Percentiles rank a stretch among this genome's conserved stretches.
These are phyloP conservation scores for Rhodeus uyekii DNA, from an alignment of 2,797 vertebrate species.

Conservation along the genomic window DNA sequence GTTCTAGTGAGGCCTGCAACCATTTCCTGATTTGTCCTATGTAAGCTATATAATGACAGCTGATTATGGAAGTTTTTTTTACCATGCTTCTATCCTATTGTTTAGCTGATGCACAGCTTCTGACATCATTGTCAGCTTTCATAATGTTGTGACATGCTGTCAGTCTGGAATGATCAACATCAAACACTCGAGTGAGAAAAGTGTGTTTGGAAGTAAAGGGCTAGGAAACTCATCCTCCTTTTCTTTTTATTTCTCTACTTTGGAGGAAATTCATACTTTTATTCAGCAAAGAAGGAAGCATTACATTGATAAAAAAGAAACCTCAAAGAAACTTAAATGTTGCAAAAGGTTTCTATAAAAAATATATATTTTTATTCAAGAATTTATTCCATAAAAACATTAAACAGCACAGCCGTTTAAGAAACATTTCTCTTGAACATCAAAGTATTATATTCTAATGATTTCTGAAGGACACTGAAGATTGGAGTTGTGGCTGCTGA, in stretches of 20 bases:
- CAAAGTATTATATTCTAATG: background rate
- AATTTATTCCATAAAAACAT: background rate
- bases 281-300: background rate
- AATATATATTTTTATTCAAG: background rate
- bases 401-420: background rate
- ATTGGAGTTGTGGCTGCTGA: background rate
- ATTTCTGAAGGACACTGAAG: background rate
- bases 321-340: background rate
- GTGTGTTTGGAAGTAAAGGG: background rate
- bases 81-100: background rate
- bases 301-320: background rate
- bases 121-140: constrained; percentile 5
- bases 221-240: background rate
- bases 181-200: background rate
- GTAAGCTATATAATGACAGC: background rate
- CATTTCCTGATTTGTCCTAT: background rate
- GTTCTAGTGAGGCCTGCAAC: background rate
- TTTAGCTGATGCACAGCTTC: constrained; percentile 12
- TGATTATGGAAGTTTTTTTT: background rate
- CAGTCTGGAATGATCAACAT: constrained; percentile 20
- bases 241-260: background rate
- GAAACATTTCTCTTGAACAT: background rate
- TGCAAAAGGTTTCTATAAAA: background rate
- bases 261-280: background rate
- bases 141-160: constrained; percentile 18